These are phyloP conservation scores for Macrotrachela quadricornifera DNA, from an alignment of 1,140 invertebrate genomes.

Conservation along the genomic window DNA sequence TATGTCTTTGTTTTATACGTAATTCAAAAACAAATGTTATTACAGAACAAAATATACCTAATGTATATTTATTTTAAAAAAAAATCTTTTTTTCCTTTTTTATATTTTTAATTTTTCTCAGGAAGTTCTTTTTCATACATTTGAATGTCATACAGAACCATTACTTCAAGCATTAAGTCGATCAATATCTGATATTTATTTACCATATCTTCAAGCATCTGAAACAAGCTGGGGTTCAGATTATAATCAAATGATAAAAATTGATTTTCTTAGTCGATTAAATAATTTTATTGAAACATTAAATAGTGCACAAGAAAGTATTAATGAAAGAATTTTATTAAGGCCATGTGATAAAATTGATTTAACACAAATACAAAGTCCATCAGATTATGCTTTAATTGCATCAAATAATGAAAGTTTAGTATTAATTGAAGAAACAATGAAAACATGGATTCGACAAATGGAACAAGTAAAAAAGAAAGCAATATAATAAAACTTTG, in stretches of 20 bases:
- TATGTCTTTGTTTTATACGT: slow-evolving; percentile 67
- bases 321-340: slow-evolving; percentile 25
- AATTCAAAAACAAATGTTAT: slow-evolving; percentile 54
- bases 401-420: slow-evolving; percentile 26
- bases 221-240: slow-evolving; percentile 30
- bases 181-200: slow-evolving; percentile 17
- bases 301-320: slow-evolving; percentile 28
- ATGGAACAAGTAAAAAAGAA: too few species aligned
- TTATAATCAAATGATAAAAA: slow-evolving; percentile 28
- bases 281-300: slow-evolving; percentile 28
- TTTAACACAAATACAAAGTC: slow-evolving; percentile 18
- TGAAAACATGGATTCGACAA: slow-evolving; percentile 29
- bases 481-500: too few species aligned
- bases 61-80: too few species aligned
- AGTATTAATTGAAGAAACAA: slow-evolving; percentile 25
- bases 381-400: slow-evolving; percentile 20
- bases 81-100: too few species aligned
- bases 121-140: slow-evolving; percentile 14
- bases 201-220: slow-evolving; percentile 20
- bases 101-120: too few species aligned
- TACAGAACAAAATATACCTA: too few species aligned
- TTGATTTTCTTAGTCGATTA: slow-evolving; percentile 24
- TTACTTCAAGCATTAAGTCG: slow-evolving; percentile 59
- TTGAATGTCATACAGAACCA: slow-evolving; percentile 29
- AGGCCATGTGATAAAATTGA: slow-evolving; percentile 24